Evolutionary conservation across 2,888 invertebrate genomes (phyloP).

Genomic region (Drosophila kanekoi): DNA sequence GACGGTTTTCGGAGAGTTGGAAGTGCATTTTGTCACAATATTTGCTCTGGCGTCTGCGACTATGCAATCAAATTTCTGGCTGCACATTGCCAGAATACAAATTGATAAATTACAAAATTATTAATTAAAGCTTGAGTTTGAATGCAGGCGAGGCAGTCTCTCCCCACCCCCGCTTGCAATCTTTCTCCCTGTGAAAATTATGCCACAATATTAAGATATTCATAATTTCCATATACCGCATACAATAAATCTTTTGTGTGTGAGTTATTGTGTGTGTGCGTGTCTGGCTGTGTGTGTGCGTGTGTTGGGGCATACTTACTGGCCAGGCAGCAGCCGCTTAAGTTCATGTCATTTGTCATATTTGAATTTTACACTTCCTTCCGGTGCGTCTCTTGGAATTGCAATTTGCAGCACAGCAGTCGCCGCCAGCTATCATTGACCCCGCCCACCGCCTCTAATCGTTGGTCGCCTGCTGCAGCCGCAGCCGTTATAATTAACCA

Average conservation of each 20-base stretch:
- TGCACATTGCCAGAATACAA: slow-evolving; percentile 55
- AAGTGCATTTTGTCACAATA: slow-evolving; percentile 49
- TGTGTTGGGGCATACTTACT: slow-evolving; percentile 14
- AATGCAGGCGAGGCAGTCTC: no score
- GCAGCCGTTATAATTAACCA: slow-evolving; percentile 78
- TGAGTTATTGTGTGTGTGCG: slow-evolving; percentile 7
- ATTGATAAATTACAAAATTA: slow-evolving; percentile 78
- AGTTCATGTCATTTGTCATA: slow-evolving; percentile 81
- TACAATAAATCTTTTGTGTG: slow-evolving; percentile 67
- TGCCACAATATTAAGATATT: slow-evolving; percentile 76
- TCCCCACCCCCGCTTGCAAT: no score
- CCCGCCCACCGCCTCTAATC: slow-evolving; percentile 49
- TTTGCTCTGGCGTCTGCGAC: slow-evolving; percentile 53
- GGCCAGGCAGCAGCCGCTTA: slow-evolving; percentile 62
- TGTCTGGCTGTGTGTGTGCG: slow-evolving; percentile 2
- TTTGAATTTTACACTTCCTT: slow-evolving; percentile 81
- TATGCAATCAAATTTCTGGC: slow-evolving; percentile 24
- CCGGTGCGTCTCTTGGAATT: slow-evolving; percentile 75
- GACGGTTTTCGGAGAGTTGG: background rate
- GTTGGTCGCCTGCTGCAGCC: slow-evolving; percentile 49
- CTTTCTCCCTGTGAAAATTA: slow-evolving; percentile 47
- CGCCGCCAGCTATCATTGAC: slow-evolving; percentile 38
- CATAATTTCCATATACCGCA: slow-evolving; percentile 73
- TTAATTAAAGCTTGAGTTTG: slow-evolving; percentile 62
- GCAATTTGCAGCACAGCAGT: slow-evolving; percentile 61